Percentiles rank a stretch among this genome's conserved stretches.
Conservation (phyloP, 2,797 vertebrate species). For the Delichon dasypus region DNA sequence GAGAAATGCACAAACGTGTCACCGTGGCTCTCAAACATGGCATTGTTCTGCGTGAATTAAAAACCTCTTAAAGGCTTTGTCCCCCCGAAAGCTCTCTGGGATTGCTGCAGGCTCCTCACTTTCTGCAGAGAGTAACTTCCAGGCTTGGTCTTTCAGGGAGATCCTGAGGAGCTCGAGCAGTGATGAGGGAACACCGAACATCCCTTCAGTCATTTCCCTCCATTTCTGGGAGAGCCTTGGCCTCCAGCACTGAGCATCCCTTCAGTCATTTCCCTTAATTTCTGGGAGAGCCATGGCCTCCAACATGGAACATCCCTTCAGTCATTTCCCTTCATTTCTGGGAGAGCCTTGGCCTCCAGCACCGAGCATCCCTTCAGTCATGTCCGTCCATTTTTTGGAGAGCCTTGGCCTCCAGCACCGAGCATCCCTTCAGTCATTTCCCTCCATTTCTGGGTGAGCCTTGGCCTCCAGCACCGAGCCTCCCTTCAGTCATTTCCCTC, state of each 20-base stretch:
- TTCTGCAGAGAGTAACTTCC: background rate
- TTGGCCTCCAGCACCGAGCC: no score
- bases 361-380: fast-evolving
- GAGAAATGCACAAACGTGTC: fast-evolving
- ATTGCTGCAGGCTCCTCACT: background rate
- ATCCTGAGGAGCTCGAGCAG: background rate
- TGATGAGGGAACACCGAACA: background rate
- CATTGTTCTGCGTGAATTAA: fast-evolving
- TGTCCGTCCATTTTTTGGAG: background rate
- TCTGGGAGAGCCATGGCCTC: background rate
- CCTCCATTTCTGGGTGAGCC: background rate
- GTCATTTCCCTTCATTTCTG: background rate
- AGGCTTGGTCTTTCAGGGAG: background rate
- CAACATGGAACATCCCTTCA: fast-evolving
- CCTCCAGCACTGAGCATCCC: fast-evolving
- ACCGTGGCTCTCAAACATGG: fast-evolving
- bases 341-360: background rate
- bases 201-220: fast-evolving
- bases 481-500: fast-evolving
- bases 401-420: background rate
- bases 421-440: background rate
- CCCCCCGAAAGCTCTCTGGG: background rate
- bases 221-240: background rate
- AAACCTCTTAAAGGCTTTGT: background rate
- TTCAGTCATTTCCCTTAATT: fast-evolving